phyloP scores from a whole-genome alignment of 2,113 vertebrate species.

The Etheostoma spectabile region DNA sequence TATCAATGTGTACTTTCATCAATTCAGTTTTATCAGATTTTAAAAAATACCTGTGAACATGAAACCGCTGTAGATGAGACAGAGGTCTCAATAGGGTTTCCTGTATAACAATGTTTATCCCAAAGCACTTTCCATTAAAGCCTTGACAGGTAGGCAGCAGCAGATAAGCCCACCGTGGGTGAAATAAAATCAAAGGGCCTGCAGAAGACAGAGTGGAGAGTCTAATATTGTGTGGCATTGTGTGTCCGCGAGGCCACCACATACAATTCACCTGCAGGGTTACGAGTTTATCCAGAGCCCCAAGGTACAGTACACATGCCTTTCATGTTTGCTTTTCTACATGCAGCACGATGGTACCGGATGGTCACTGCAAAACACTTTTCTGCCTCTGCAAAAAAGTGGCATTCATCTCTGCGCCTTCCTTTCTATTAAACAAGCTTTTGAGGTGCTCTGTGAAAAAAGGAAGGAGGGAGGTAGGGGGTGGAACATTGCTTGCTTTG shows the following conservation, averaged over 20 bases:
- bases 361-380: conserved; percentile 27
- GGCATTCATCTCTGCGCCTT: conserved; percentile 1
- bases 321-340: conserved; percentile 35
- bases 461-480: not conserved
- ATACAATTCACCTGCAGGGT: conserved; percentile 60
- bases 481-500: not conserved
- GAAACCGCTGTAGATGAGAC: conserved; percentile 9
- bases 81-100: conserved; percentile 9
- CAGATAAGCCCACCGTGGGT: conserved; percentile 7
- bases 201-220: conserved; percentile 32
- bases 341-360: conserved; percentile 4
- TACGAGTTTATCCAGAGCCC: conserved; percentile 61
- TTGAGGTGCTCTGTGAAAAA: conserved; percentile 39
- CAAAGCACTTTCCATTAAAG: conserved; percentile 48
- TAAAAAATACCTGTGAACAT: not conserved
- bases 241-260: conserved; percentile 25
- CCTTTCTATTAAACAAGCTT: conserved; percentile 35
- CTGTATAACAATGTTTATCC: conserved; percentile 31
- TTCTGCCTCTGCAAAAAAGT: conserved; percentile 26
- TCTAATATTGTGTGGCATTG: conserved; percentile 35
- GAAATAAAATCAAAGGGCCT: conserved; percentile 50
- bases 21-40: conserved; percentile 9
- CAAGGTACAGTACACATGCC: conserved; percentile 11
- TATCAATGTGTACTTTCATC: not conserved
- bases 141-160: conserved; percentile 36